Evolutionary conservation across 37 sponge, comb jelly and placozoan species (phyloP), one percentile per base, ranked within the genome.

Genomic region (Ianthella basta): DNA sequence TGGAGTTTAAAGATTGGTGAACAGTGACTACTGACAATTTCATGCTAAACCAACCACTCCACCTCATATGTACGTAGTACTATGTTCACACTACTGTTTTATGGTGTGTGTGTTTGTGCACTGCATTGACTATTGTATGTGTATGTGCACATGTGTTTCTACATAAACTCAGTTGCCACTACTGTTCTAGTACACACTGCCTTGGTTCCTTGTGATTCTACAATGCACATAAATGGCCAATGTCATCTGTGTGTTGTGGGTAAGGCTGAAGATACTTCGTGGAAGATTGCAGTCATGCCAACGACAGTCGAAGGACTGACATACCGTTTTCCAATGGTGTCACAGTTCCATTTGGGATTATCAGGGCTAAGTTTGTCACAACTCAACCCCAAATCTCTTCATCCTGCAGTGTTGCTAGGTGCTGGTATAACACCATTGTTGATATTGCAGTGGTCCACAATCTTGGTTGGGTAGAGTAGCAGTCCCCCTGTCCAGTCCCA

Each of bases 401-500:
- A n/a, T n/a, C n/a, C n/a, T n/a, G n/a, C n/a, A n/a, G n/a, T n/a
- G 32, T 33, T 30, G 32, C 61, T 59, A 59, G 82, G 82, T 59
- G 82, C 82, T 35, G 82, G 82, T 41, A 30, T 60, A 36, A 59
- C 61, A 4, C 82, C 63, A 59, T 35, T 33, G 59, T 19, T 59
- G 24, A 33, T n/a, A 20, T 24, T 25, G 32, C 82, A 81, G 30
- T 59, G 59, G 64, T 81, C 82, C 61, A 81, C 63, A 59, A 37
- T 32, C 82, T 60, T 60, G 15, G 18, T 53, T 60, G 18, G 61
- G 35, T 59, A 33, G 24, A 59, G 41, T 59, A 57, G 61, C 2
- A 59, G 16, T 6, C 61, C 82, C 30, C 82, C 82, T 15, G 37
- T 81, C 82, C 82, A 81, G 38, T 81, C 61, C 16, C 14, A 21